Base-by-base conservation (phyloP, 2,888 invertebrate species). In the Watsonalla binaria region DNA sequence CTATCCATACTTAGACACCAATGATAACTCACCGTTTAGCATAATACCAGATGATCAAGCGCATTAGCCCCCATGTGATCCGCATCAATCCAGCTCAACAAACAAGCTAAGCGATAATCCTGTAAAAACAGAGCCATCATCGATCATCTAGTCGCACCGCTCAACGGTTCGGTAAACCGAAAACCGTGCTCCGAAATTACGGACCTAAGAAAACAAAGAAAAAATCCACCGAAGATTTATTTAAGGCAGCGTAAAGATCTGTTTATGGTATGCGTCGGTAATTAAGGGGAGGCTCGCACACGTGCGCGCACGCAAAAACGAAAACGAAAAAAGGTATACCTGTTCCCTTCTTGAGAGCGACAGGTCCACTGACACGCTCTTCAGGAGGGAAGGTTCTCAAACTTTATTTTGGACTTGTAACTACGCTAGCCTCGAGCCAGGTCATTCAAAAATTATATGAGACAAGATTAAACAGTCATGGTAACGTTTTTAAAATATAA, bases 241-340 rank as follows among this genome's bases (percentile, higher is more conserved):
- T 90, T 90, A 90, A 90, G 84, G 90, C 84, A 89, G 89, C 90
- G 90, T 90, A 90, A 90, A 90, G 89, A 90, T 90, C 88, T 90
- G 90, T 90, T 90, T 90, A 90, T 90, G 90, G 90, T 90, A 90
- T 90, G 90, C 88, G 90, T 85, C 80, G 81, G 87, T 90, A 90
- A 90, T 90, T 90, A 90, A 90, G 90, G 90, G 87, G 85, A 82
- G 84, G 86, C 74, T 68, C 72, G 83, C 86, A 89, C 89, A 88
- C 87, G 90, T 89, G 90, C 89, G 87, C 82, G 71, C 71, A 62
- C 84, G 88, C 86, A 87, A 85, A 87, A 87, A 87, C 80, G 80
- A 76, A 78, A 70, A 80, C 78, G 78, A 88, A 90, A 90, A 89
- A 89, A 78, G 42, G 72, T 75, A 81, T 89, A 90, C 90, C 90